Base-by-base conservation (phyloP, 2,113 vertebrate species). In the Rhea americana region DNA sequence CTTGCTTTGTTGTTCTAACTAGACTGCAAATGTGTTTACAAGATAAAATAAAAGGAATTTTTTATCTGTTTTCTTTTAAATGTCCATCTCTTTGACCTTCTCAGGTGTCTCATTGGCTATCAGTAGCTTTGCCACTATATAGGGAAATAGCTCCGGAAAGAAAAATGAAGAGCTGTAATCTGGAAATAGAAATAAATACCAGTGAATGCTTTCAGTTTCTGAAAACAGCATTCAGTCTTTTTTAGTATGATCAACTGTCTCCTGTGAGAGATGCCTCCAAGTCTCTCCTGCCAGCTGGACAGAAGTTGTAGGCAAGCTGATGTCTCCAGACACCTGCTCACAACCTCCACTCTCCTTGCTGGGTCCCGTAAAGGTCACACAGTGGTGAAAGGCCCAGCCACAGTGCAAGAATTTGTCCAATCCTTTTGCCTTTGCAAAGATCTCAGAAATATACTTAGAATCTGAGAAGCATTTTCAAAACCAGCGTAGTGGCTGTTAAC, bases 31-130 rank as follows among this genome's bases (percentile, higher is more conserved):
- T 72, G 70, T 50, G 47, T 84, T 90, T 88, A 68, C 61, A 90
- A 75, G 77, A 82, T 82, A 92, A 95, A 92, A 85, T 59, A 67
- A 92, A 88, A 92, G 25, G 65, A 90, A 96, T 62, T 1, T 65
- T 2, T 68, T 91, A 30, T 55, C 68, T 80, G 14, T 7, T 53
- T 87, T 81, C 65, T 81, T 78, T 78, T 68, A 90, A 91, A 72
- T 41, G 11, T 61, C 39, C 61, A 74, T 81, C 16, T 82, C 88
- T 90, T 65, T 81, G 5, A 78, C 82, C 47, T 85, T 83, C 13
- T 13, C 65, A 84, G 35, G 66, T 93, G 30, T 28, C 58, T 73
- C 1, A 0, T 68, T 39, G 28, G 25, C 1, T 87, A 10, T 91
- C 55, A 61, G 7, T 47, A 88, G 30, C n/a, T 68, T 47, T 56